Evolutionary conservation across 2,797 vertebrate species (phyloP).

Genomic region (Chromis chromis): DNA sequence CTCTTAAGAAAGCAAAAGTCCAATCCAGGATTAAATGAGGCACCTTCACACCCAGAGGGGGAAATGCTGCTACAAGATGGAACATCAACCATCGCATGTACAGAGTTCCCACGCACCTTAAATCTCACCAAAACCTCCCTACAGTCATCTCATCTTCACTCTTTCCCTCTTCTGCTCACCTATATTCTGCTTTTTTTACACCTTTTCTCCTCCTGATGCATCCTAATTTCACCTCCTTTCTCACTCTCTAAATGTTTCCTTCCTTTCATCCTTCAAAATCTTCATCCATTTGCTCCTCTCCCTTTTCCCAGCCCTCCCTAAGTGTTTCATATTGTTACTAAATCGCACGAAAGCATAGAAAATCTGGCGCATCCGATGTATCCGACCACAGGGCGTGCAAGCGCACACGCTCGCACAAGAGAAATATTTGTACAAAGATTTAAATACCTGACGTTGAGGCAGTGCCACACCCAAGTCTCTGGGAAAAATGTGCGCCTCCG

Average conservation of each 20-base stretch:
- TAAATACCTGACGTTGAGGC: conserved; percentile 92
- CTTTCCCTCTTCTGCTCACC: background rate
- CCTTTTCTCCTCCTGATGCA: background rate
- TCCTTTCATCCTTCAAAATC: background rate
- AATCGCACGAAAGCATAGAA: conserved; percentile 30
- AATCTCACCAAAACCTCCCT: background rate
- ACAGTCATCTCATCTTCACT: conserved; percentile 15
- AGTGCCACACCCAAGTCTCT: conserved; percentile 95
- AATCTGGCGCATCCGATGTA: conserved; percentile 74
- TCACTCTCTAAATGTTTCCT: background rate
- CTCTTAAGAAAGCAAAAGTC: conserved; percentile 65
- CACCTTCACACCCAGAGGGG: conserved; percentile 65
- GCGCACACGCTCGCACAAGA: conserved; percentile 8
- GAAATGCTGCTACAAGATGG: conserved; percentile 43
- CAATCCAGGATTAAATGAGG: conserved; percentile 73
- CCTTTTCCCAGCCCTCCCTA: conserved; percentile 49
- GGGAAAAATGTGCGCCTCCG: conserved; percentile 94
- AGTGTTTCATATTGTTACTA: conserved; percentile 21
- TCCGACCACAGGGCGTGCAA: conserved; percentile 38
- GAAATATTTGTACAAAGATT: conserved; percentile 62
- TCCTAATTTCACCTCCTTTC: background rate
- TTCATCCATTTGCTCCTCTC: background rate
- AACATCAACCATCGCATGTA: conserved; percentile 39
- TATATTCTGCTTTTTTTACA: background rate
- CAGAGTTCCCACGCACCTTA: conserved; percentile 37